Percentiles rank a stretch among this genome's conserved stretches.
Conservation (phyloP, 2,888 invertebrate species). For the Dasypolia templi region DNA sequence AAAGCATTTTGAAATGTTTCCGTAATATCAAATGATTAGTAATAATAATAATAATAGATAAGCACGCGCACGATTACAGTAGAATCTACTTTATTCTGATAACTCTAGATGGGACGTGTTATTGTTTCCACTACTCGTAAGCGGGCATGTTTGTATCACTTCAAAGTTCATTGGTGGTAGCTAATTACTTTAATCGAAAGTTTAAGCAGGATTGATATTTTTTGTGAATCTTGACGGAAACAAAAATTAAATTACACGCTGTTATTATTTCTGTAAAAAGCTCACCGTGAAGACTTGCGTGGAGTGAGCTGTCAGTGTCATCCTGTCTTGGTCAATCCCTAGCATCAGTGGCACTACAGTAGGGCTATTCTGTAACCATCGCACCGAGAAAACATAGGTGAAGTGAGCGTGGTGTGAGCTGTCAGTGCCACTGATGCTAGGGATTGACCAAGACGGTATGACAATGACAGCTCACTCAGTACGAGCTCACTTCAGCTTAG, state of each 20-base stretch:
- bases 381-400: not conserved
- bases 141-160: not conserved
- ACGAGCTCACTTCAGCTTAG: not conserved
- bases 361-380: no score
- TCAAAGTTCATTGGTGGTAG: constrained; percentile 15
- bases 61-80: constrained; percentile 7
- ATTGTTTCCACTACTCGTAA: constrained; percentile 20
- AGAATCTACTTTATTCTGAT: constrained; percentile 7
- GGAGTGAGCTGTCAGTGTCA: not conserved
- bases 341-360: no score
- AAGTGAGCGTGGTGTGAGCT: not conserved
- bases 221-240: not conserved
- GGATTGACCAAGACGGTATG: no score
- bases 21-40: constrained; percentile 3
- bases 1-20: not conserved
- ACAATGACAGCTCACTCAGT: not conserved
- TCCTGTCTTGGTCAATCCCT: no score
- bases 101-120: constrained; percentile 25
- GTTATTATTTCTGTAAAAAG: no score
- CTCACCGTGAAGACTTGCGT: no score
- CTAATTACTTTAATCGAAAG: not conserved
- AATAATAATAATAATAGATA: constrained; percentile 4
- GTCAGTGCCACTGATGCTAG: no score
- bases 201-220: not conserved
- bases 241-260: no score